Evolutionary conservation across 1,140 invertebrate species (phyloP).

Genomic region (Eurosta solidaginis): DNA sequence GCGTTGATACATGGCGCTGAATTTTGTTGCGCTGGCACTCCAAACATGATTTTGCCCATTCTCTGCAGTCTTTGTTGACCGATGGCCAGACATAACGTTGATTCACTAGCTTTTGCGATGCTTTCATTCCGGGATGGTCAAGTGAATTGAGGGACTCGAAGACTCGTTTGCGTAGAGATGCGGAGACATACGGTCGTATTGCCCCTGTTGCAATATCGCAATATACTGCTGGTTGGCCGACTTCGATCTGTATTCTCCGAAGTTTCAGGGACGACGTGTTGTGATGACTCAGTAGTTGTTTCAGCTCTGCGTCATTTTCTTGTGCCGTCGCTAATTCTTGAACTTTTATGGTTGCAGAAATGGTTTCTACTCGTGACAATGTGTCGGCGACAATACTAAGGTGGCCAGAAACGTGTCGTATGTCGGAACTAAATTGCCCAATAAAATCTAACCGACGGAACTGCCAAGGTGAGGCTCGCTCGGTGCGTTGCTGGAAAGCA

Average conservation of each 20-base stretch:
- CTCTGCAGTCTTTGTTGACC: not conserved
- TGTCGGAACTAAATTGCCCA: no score
- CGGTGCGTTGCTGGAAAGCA: no score
- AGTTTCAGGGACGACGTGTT: no score
- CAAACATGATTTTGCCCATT: not conserved
- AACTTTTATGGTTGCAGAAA: no score
- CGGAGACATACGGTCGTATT: not conserved
- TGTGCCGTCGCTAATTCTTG: no score
- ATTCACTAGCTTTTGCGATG: not conserved
- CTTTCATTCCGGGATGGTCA: not conserved
- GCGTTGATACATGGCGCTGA: not conserved
- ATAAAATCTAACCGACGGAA: no score
- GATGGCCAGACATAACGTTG: not conserved
- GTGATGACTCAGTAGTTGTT: no score
- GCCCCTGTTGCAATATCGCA: constrained; percentile 8
- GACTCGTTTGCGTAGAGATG: not conserved
- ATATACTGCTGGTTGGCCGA: not conserved
- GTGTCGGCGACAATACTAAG: no score
- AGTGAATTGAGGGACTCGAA: not conserved
- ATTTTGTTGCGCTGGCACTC: constrained; percentile 3
- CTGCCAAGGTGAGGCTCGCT: no score
- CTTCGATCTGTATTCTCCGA: not conserved
- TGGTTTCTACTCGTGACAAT: no score
- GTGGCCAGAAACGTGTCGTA: no score
- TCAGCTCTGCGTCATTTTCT: no score